Evolutionary conservation across 2,113 vertebrate species (phyloP), one percentile per base, ranked within the genome.

Genomic region (Rhabdornis inornatus): DNA sequence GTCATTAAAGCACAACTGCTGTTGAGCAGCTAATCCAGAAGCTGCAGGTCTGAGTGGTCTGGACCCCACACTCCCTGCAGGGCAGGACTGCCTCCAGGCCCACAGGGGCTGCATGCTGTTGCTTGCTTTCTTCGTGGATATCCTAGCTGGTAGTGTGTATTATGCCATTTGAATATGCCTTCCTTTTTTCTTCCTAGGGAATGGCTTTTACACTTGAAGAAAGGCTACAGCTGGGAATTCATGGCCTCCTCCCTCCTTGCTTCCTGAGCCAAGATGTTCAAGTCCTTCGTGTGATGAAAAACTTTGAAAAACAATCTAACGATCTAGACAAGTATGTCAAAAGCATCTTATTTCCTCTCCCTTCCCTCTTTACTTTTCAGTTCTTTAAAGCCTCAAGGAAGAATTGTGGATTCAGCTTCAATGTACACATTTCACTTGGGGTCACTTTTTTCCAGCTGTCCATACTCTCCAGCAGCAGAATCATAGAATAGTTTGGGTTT

Each of bases 131-230:
- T 44, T 87, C 47, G 71, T 59, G 55, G 28, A 9, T 80, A 39
- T 56, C 28, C 40, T 88, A 10, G 27, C 13, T 84, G 33, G 9
- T 49, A 61, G 45, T n/a, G 45, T 22, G 6, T 82, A 16, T 45
- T 5, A 1, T 57, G 27, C 63, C 15, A 3, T 45, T 95, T 86
- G 35, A 77, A 35, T 19, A 0, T 79, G 18, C 61, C 72, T 97
- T 63, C 44, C 37, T 84, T 64, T 94, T 87, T 92, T 92, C 91
- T 95, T 83, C 64, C 71, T 95, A 99, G 99, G 99, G 99, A 42
- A 99, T 99, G 99, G 99, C 99, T 23, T 99, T 99, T 95, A 99
- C 99, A 2, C 98, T 99, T 92, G 97, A 99, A 97, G 99, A 99
- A 97, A 98, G 99, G 69, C 96, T 98, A 16, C 99, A 99, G 83